Evolutionary conservation across 2,888 invertebrate species (phyloP).

Genomic region (Caenorhabditis macrosperma): DNA sequence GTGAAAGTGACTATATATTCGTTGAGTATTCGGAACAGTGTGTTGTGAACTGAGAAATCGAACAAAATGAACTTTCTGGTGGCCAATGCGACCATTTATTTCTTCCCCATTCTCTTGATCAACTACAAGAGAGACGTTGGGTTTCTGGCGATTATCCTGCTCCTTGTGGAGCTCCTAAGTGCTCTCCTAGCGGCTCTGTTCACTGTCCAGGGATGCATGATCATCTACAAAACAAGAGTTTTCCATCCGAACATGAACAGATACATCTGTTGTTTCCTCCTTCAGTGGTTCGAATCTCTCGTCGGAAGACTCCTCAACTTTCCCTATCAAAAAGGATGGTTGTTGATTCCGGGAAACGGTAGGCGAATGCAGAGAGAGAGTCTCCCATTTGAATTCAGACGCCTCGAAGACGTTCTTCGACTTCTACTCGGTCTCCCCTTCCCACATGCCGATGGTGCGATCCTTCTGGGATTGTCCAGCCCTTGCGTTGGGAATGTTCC

Average conservation of each 20-base stretch:
- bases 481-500: not conserved
- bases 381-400: not conserved
- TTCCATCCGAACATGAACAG: conserved; percentile 21
- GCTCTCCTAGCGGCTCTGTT: not conserved
- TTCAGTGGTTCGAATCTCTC: conserved; percentile 26
- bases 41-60: not conserved
- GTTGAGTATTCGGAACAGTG: no score
- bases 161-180: not conserved
- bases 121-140: not conserved
- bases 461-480: not conserved
- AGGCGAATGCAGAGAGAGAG: not conserved
- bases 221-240: not conserved
- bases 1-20: not conserved
- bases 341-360: conserved; percentile 5
- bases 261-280: not conserved
- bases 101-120: conserved; percentile 10
- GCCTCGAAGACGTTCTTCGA: not conserved
- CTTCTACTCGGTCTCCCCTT: not conserved
- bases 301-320: conserved; percentile 13
- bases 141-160: not conserved
- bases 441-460: not conserved
- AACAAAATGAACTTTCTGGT: conserved; percentile 1
- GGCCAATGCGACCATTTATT: not conserved
- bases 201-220: not conserved
- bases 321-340: conserved; percentile 34